Conservation (phyloP, 2,888 invertebrate species). For the Rhimphoctona megacephalus region DNA sequence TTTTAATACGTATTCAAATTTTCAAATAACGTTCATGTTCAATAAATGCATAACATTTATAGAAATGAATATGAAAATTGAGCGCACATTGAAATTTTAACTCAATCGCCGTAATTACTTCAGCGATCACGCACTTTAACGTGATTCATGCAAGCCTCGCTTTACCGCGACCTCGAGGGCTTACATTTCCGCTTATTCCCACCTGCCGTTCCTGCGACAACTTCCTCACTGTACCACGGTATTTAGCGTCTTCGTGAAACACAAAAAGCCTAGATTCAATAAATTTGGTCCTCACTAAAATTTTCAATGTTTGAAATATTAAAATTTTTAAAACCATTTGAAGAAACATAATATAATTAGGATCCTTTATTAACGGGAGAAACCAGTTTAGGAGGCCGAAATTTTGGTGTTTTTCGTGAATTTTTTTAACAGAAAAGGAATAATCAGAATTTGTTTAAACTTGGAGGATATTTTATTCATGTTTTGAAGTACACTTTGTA, state of each 20-base stretch:
- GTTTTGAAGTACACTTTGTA: too few relatives aligned
- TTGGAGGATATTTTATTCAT: too few relatives aligned
- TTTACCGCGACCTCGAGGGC: conserved; percentile 4
- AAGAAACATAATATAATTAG: not conserved
- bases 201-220: conserved; percentile 5
- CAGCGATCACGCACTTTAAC: conserved; percentile 6
- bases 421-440: too few relatives aligned
- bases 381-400: too few relatives aligned
- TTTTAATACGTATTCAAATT: not conserved
- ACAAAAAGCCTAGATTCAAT: not conserved
- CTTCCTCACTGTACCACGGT: not conserved
- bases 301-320: not conserved
- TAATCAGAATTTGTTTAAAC: too few relatives aligned
- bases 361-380: too few relatives aligned
- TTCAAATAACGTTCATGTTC: not conserved
- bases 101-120: conserved; percentile 2
- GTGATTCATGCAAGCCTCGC: conserved; percentile 1
- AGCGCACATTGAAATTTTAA: not conserved
- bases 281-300: not conserved
- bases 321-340: not conserved
- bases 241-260: not conserved
- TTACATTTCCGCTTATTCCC: conserved; percentile 8
- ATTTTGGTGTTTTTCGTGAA: too few relatives aligned
- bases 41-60: not conserved
- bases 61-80: not conserved